Base-by-base conservation (phyloP, 2,888 invertebrate genomes). In the Agriopis aurantiaria region DNA sequence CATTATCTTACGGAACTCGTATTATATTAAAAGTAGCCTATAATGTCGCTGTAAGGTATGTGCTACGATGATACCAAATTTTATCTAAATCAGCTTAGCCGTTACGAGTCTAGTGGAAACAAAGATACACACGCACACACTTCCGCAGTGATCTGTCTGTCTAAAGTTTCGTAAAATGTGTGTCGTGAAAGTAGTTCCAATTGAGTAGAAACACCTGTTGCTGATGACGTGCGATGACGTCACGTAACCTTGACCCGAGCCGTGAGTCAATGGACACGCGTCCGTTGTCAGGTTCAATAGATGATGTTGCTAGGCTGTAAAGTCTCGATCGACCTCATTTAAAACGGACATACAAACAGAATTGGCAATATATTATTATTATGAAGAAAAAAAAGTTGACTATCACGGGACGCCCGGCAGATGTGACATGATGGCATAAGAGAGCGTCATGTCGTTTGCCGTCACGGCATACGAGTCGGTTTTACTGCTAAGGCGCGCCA, bases 201-300 rank as follows among this genome's bases (percentile, higher is more conserved):
- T 8, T n/a, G 12, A 56, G 10, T 11, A 33, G 8, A 9, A 60
- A 62, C 67, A 68, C 61, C 62, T 68, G 67, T 68, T 46, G 1
- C n/a, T 7, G 23, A 46, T 45, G 56, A 56, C 51, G 58, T 48
- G 46, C 8, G 23, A 40, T 61, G 60, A 56, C 61, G 67, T 61
- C 67, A 53, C n/a, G 8, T 48, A n/a, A 49, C 67, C 61, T 62
- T 53, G 62, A 68, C 67, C 62, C 33, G 51, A 9, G 51, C 10
- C 62, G 57, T 52, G 62, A 52, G 17, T 45, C 57, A 68, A 45
- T 57, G 67, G 62, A 52, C 49, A 68, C 57, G 43, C 17, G 58
- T 41, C 5, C 33, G 51, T 52, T 51, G 60, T 51, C 49, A 49
- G 33, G 33, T 55, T 55, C 51, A 59, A 59, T 57, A 59, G 55